A percentile compares a stretch with the other conserved stretches of the same genome.
Conservation (phyloP, 2,888 invertebrate genomes). For the Lithophane semibrunnea region DNA sequence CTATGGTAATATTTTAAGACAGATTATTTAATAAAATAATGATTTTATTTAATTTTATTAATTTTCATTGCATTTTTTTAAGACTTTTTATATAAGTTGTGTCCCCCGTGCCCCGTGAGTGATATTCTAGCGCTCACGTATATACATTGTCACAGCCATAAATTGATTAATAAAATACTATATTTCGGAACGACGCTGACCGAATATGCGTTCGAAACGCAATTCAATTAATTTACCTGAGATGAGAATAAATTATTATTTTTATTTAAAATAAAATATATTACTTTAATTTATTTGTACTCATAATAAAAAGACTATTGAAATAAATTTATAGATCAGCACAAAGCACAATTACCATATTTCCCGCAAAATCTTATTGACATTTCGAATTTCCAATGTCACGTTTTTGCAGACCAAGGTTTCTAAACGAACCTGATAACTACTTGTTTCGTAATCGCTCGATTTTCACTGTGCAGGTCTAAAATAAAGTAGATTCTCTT, state of each 20-base stretch:
- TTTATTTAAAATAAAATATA: background rate
- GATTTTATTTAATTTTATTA: background rate
- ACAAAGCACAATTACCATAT: background rate
- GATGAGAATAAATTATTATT: background rate
- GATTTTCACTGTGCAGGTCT: conserved; percentile 70
- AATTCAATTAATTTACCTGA: background rate
- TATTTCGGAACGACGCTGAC: conserved; percentile 27
- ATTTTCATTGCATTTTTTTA: background rate
- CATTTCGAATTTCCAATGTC: background rate
- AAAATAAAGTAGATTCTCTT: conserved; percentile 56
- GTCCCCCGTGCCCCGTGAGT: too few relatives aligned
- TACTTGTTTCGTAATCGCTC: conserved; percentile 88
- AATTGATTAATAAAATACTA: background rate
- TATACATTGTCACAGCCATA: background rate
- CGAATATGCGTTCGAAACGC: conserved; percentile 36
- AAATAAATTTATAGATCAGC: background rate
- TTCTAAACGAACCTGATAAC: conserved; percentile 75
- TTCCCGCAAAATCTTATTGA: background rate
- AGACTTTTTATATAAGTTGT: background rate
- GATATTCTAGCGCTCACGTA: too few relatives aligned
- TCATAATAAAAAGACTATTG: background rate
- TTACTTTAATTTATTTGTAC: background rate
- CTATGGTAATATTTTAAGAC: background rate
- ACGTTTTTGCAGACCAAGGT: conserved; percentile 33
- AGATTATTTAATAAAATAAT: background rate